Base-by-base conservation (phyloP, 2,113 vertebrate species). In the Malurus cyaneus region DNA sequence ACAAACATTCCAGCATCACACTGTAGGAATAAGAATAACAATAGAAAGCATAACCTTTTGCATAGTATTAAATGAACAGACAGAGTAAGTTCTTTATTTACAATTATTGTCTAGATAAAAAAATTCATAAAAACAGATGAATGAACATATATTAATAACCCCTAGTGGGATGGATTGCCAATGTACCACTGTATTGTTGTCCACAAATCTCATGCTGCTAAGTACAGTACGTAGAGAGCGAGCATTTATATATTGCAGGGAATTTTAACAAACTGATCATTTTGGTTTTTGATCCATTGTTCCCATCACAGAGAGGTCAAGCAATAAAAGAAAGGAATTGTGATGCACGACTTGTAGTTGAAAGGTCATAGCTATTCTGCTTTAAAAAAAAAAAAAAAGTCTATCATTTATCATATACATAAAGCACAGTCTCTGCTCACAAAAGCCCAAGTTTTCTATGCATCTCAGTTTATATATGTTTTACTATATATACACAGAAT, bases 61-160 rank as follows among this genome's bases (percentile, higher is more conserved):
- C 99, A 99, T 99, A 99, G 99, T 99, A 99, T 98, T 99, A 99
- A 99, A 99, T 99, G 99, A 99, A 99, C 98, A 99, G 98, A 99
- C 98, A 99, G 98, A 98, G 98, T 98, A 98, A 99, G 98, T 98
- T 99, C 98, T 99, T 99, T 99, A 99, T 99, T 99, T 99, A 99
- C 99, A 99, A 98, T 99, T 99, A 99, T 99, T 99, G 98, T 99
- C 99, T 99, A 99, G 99, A 99, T 98, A 99, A 99, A 98, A 99
- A 99, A 98, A 99, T 98, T 98, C 98, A 98, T 99, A 99, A 99
- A 99, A 99, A 99, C 99, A 99, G 98, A 99, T 99, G 98, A 98
- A 98, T 98, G 98, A 99, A 99, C 98, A 98, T 98, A 98, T 98
- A 98, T 98, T 98, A 99, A 98, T 99, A 98, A 98, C 98, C 99